Evolutionary conservation across 2,888 invertebrate genomes (phyloP), one percentile per base, ranked within the genome.

Genomic region (Pheosia tremula): DNA sequence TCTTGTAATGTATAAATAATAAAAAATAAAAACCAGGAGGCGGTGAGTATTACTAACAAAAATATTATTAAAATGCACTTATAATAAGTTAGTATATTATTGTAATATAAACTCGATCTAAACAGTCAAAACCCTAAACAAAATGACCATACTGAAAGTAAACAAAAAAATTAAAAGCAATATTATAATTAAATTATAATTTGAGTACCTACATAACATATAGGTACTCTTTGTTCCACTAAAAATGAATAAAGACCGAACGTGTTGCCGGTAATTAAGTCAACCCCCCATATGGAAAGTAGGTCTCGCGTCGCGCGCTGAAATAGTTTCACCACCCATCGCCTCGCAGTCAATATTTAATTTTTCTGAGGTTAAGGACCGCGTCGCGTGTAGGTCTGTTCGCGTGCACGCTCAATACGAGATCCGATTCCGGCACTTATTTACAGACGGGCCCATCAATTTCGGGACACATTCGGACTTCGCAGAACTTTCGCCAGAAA

Each of bases 401-500:
- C 75, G 89, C 88, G 88, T 90, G 88, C 81, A 78, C 77, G 81
- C 80, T 84, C 83, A 68, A 75, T 80, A 77, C 82, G 70, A 84
- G 82, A 83, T 86, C 87, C 83, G 80, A 88, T 87, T 90, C 87
- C 89, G 86, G 85, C 85, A 85, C 71, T 77, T 72, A 81, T 70
- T 79, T 72, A 75, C 80, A 72, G 85, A 86, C 87, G 85, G 82
- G 81, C 78, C 84, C 87, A 89, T 91, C 90, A 90, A 91, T 92
- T 88, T 87, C 82, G 81, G 86, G 84, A 86, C 86, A 87, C 83
- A 87, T 87, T 86, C 84, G 82, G 77, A 78, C 80, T 88, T 88
- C 88, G 84, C 82, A 77, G 88, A 91, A 92, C 90, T 93, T 92
- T 92, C 89, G 86, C 91, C 88, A 83, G 84, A 81, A 86, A 82